These are phyloP conservation scores for Pseudorectes ferrugineus DNA, from an alignment of 2,113 vertebrate genomes.

Conservation along the genomic window DNA sequence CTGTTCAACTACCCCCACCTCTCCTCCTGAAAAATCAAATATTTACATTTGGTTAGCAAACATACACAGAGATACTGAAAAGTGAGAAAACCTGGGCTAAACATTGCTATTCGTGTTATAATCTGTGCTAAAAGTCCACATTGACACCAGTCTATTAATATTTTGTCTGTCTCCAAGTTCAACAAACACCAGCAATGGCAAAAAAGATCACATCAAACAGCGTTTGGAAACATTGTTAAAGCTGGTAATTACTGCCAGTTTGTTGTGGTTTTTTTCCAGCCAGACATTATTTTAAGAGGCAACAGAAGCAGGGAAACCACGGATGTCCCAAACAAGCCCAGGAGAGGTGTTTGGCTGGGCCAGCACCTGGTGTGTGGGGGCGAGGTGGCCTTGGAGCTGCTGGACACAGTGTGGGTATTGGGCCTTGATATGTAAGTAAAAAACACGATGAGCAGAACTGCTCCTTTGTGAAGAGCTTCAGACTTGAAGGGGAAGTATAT, in stretches of 20 bases:
- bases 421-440: neutral
- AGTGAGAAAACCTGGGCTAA: neutral
- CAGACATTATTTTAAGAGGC: neutral
- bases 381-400: neutral
- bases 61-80: neutral
- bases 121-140: neutral
- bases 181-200: neutral
- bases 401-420: rapidly evolving
- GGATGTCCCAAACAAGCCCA: too few species aligned
- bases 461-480: neutral
- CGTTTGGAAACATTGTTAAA: neutral
- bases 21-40: neutral
- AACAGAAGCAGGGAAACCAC: rapidly evolving
- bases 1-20: neutral
- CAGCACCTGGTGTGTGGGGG: neutral
- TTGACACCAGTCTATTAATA: neutral
- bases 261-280: neutral
- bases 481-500: neutral
- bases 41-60: neutral
- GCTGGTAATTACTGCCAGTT: neutral
- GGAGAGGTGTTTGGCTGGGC: neutral
- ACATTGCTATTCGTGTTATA: neutral
- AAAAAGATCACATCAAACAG: neutral
- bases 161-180: neutral
- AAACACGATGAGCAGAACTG: neutral